Conservation (phyloP, 2,113 vertebrate genomes). For the Emydura subglobosa region DNA sequence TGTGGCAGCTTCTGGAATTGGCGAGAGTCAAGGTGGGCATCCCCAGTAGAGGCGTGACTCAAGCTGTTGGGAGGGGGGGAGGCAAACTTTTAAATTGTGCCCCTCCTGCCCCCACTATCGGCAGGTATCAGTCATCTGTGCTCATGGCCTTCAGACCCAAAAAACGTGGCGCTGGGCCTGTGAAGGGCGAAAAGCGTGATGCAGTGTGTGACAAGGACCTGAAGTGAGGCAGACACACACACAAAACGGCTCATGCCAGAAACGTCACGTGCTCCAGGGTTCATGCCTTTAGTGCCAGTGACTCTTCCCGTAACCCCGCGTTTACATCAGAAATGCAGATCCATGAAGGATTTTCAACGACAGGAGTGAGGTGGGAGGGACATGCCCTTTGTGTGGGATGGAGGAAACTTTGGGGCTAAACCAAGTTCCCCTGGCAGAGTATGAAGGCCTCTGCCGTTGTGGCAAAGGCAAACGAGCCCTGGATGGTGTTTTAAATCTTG, state of each 20-base stretch:
- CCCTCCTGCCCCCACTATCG: no score
- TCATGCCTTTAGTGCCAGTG: background rate
- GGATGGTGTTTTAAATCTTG: background rate
- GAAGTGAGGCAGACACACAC: background rate
- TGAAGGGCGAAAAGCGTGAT: background rate
- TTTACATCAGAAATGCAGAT: background rate
- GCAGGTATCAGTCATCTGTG: no score
- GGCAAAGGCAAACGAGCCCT: background rate
- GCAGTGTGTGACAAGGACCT: background rate
- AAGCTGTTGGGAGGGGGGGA: no score
- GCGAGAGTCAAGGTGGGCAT: no score
- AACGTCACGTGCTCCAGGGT: background rate
- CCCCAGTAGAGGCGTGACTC: no score
- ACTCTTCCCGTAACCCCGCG: background rate
- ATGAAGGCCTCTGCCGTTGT: background rate
- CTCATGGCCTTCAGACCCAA: background rate
- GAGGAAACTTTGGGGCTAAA: no score
- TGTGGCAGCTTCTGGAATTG: no score
- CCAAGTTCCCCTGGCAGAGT: no score
- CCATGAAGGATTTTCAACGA: background rate
- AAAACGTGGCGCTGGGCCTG: background rate
- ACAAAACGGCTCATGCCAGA: background rate
- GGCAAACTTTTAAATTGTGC: no score
- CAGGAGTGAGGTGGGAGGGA: background rate
- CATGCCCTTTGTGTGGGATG: no score